phyloP scores from a whole-genome alignment of 2,888 invertebrate genomes.

The Phrixothrix hirtus region DNA sequence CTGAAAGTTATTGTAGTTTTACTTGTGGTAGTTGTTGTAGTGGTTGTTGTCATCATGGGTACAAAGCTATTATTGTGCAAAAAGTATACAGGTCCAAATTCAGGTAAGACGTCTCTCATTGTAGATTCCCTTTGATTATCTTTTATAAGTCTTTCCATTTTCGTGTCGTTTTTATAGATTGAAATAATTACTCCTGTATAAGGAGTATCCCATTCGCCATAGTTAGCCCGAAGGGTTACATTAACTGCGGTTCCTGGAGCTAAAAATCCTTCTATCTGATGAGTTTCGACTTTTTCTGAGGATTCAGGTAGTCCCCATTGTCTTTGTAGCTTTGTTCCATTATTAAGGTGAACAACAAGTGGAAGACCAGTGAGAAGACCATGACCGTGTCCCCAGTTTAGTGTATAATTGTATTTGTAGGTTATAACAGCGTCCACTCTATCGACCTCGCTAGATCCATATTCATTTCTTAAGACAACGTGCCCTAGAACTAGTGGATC shows the following conservation, averaged over 20 bases:
- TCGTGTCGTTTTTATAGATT: constrained; percentile 66
- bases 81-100: constrained; percentile 78
- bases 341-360: constrained; percentile 64
- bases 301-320: constrained; percentile 69
- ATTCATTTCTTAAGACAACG: constrained; percentile 55
- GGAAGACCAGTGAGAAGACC: constrained; percentile 73
- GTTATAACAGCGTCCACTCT: constrained; percentile 74
- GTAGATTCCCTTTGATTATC: constrained; percentile 69
- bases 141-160: constrained; percentile 62
- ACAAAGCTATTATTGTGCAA: constrained; percentile 74
- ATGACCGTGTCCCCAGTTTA: constrained; percentile 80
- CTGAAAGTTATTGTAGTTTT: constrained; percentile 57
- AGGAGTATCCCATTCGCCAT: constrained; percentile 73
- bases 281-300: constrained; percentile 62
- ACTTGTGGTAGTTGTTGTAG: constrained; percentile 59
- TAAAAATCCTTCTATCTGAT: constrained; percentile 64
- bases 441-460: constrained; percentile 56
- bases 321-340: constrained; percentile 62
- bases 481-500: constrained; percentile 49
- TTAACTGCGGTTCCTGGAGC: constrained; percentile 82
- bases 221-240: constrained; percentile 75
- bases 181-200: constrained; percentile 75
- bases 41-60: constrained; percentile 73
- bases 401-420: constrained; percentile 70
- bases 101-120: constrained; percentile 69